These are phyloP conservation scores for Centropus unirufus DNA, from an alignment of 2,113 vertebrate species.

Conservation along the genomic window DNA sequence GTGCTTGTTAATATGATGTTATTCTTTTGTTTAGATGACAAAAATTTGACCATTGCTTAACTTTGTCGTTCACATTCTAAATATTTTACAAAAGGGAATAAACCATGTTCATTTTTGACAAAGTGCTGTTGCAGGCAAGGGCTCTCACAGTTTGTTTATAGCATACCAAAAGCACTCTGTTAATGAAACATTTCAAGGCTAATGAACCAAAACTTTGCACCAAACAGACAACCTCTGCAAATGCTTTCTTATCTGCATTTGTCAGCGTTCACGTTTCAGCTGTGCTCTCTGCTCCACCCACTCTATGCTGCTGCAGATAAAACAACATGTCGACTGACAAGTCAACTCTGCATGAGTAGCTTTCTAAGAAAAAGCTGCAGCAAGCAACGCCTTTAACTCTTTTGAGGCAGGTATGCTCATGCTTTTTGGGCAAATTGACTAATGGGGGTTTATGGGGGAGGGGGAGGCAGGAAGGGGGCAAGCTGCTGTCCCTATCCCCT, in stretches of 20 bases:
- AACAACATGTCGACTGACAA: constrained; percentile 79
- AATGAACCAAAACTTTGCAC: constrained; percentile 69
- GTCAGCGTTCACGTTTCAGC: constrained; percentile 74
- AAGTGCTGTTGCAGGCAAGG: background rate
- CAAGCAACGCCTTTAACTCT: constrained; percentile 41
- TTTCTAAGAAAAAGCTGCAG: background rate
- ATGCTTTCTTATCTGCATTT: constrained; percentile 41
- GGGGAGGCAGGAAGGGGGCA: background rate
- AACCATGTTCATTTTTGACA: background rate
- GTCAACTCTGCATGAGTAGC: background rate
- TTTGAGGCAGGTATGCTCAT: background rate
- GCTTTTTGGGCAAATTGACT: background rate
- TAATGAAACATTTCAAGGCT: constrained; percentile 63
- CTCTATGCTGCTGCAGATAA: constrained; percentile 75
- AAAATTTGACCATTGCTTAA: background rate
- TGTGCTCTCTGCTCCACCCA: constrained; percentile 67
- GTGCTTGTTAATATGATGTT: background rate
- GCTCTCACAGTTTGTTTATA: constrained; percentile 14
- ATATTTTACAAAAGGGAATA: background rate
- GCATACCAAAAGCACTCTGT: constrained; percentile 32
- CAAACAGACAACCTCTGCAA: constrained; percentile 35
- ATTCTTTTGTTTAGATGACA: background rate
- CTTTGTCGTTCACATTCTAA: background rate
- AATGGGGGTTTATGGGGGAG: too few species aligned
- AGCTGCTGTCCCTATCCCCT: background rate